phyloP scores from a whole-genome alignment of 2,113 vertebrate species.

The Tricholaema leucomelas region DNA sequence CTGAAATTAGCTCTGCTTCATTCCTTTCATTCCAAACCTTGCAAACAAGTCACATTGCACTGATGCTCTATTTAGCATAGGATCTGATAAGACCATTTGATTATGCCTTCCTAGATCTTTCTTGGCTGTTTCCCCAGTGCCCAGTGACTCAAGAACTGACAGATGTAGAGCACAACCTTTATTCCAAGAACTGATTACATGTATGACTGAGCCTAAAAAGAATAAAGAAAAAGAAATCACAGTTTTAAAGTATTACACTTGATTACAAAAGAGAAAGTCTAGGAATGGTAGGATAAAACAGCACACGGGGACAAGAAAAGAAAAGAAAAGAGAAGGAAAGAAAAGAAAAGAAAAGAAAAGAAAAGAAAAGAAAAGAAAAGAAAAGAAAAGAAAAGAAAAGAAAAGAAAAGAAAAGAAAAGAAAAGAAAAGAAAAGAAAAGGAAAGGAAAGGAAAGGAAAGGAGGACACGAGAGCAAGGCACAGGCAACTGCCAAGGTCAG shows the following conservation, averaged over 20 bases:
- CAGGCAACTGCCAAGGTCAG: background rate
- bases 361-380: too few species aligned
- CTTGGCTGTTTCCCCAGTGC: background rate
- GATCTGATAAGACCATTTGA: background rate
- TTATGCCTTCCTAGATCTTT: background rate
- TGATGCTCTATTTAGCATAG: background rate
- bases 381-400: too few species aligned
- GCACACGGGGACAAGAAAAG: background rate
- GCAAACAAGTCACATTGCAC: background rate
- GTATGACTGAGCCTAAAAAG: background rate
- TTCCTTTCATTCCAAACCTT: conserved; percentile 31
- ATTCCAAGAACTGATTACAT: background rate
- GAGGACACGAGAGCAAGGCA: background rate
- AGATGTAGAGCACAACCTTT: background rate
- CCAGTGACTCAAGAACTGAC: background rate
- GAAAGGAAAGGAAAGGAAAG: too few species aligned
- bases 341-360: too few species aligned
- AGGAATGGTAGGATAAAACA: background rate
- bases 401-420: too few species aligned
- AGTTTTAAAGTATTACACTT: background rate
- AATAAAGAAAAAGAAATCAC: background rate
- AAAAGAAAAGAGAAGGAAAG: too few species aligned
- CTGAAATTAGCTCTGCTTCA: background rate
- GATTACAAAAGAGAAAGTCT: background rate
- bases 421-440: too few species aligned